These are phyloP conservation scores for Drosophila rellima DNA, from an alignment of 2,888 invertebrate genomes.

Conservation along the genomic window DNA sequence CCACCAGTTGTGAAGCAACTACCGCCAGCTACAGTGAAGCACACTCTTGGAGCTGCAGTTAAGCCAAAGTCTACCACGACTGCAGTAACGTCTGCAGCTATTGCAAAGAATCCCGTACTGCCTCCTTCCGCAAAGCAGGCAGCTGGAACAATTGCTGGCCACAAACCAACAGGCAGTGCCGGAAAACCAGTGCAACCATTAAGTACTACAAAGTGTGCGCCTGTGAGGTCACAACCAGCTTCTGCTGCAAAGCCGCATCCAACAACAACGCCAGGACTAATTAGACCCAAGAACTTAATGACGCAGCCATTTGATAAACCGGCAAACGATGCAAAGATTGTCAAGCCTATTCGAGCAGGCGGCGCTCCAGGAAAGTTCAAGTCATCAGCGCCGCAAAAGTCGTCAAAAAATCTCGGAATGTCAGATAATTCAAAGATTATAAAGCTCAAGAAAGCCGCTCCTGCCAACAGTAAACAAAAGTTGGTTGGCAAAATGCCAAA, in stretches of 20 bases:
- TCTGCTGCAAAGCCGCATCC: not conserved
- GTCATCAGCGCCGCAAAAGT: not conserved
- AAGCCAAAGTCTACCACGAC: not conserved
- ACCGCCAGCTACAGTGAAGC: not conserved
- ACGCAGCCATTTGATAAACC: conserved; percentile 44
- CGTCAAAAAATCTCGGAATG: not conserved
- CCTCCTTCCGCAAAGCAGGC: not conserved
- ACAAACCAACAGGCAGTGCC: not conserved
- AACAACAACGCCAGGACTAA: too few species aligned
- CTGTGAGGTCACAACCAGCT: not conserved
- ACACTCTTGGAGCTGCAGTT: not conserved
- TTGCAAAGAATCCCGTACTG: not conserved
- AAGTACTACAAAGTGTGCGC: not conserved
- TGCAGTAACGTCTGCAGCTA: not conserved
- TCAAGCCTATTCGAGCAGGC: conserved; percentile 35
- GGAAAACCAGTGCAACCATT: not conserved
- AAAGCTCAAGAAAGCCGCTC: conserved; percentile 46
- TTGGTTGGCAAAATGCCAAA: not conserved
- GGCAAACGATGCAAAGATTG: not conserved
- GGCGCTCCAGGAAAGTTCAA: conserved; percentile 59
- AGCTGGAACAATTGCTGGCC: not conserved
- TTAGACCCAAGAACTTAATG: conserved; percentile 7
- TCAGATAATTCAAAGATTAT: conserved; percentile 41
- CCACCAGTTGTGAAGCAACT: not conserved
- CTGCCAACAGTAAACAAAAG: conserved; percentile 15